A percentile compares a stretch with the other conserved stretches of the same genome.
Conservation (phyloP, 2,797 vertebrate genomes). For the Arrhamphus sclerolepis region DNA sequence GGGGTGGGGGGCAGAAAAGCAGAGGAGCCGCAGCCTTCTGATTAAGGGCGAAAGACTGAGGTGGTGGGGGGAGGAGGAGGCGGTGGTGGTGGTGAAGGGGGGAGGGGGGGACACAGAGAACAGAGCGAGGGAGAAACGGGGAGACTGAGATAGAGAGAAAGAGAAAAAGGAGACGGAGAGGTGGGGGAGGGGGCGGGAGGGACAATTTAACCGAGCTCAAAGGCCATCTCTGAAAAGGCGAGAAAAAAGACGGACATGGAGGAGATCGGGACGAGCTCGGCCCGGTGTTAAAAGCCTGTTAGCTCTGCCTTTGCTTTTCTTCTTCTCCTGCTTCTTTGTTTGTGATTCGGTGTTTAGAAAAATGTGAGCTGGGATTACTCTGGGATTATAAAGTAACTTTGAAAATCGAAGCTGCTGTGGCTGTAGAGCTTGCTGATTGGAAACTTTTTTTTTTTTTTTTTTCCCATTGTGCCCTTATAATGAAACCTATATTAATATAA, state of each 20-base stretch:
- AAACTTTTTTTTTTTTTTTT: constrained; percentile 4
- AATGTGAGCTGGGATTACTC: constrained; percentile 52
- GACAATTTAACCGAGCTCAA: constrained; percentile 80
- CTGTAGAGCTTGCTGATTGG: constrained; percentile 47
- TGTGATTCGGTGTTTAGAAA: constrained; percentile 61
- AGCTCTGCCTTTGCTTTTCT: constrained; percentile 61
- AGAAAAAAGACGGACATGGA: constrained; percentile 65
- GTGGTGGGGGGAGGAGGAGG: constrained; percentile 45
- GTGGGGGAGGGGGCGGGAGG: constrained; percentile 69
- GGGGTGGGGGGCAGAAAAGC: constrained; percentile 48
- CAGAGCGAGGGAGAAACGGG: constrained; percentile 59
- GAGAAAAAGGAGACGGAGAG: constrained; percentile 46
- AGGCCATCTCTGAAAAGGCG: constrained; percentile 72
- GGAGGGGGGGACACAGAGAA: constrained; percentile 49
- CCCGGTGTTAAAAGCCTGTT: constrained; percentile 72
- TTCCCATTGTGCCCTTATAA: neutral
- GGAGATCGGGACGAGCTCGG: constrained; percentile 61
- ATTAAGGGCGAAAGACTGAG: constrained; percentile 79
- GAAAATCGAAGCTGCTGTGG: constrained; percentile 33
- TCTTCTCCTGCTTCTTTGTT: constrained; percentile 64
- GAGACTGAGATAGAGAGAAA: constrained; percentile 45
- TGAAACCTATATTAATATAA: neutral
- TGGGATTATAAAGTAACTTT: constrained; percentile 52
- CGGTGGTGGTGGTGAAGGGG: constrained; percentile 7
- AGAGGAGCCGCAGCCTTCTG: constrained; percentile 75